Evolutionary conservation across 2,888 invertebrate species (phyloP), one percentile per base, ranked within the genome.

Genomic region (Pyrochroa serraticornis): DNA sequence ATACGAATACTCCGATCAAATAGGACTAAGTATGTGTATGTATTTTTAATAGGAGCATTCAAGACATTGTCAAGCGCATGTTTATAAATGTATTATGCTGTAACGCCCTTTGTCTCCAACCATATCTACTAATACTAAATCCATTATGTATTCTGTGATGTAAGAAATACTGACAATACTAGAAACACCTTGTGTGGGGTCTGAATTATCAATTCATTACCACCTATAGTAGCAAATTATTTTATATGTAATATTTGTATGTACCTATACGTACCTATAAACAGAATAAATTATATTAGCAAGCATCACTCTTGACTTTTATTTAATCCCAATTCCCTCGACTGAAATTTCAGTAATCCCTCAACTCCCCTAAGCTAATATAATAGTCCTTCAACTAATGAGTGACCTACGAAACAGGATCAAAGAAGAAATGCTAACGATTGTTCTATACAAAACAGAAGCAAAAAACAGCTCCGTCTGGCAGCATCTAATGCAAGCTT

Each of bases 221-320:
- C 54, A 56, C 50, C 44, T 22, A 58, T 53, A 58, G 57, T 57
- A 50, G 61, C 59, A 65, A 67, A 69, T 71, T 73, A 73, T 74
- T 75, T 75, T 74, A 68, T 74, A 74, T 74, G 72, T 75, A 72
- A 73, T 72, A 73, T 75, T 75, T 75, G 69, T 76, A 75, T 75
- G 73, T 72, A 71, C 64, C 65, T 70, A 69, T 68, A 69, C 65
- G 66, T 68, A 71, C 60, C 64, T 68, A 67, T 65, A 67, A 71
- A 65, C 69, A 69, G 69, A 71, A 67, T 68, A 73, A 71, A 65
- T 68, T 70, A 71, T 68, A 69, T 70, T 65, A 67, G 71, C 70
- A 68, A 72, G 70, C 72, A 72, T 67, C 37, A 46, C 53, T 8
- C 34, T 46, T 6, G 10, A 1, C 8, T 13, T 44, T 32, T 10